phyloP scores from a whole-genome alignment of 1,140 invertebrate genomes.

The Neodiprion fabricii region DNA sequence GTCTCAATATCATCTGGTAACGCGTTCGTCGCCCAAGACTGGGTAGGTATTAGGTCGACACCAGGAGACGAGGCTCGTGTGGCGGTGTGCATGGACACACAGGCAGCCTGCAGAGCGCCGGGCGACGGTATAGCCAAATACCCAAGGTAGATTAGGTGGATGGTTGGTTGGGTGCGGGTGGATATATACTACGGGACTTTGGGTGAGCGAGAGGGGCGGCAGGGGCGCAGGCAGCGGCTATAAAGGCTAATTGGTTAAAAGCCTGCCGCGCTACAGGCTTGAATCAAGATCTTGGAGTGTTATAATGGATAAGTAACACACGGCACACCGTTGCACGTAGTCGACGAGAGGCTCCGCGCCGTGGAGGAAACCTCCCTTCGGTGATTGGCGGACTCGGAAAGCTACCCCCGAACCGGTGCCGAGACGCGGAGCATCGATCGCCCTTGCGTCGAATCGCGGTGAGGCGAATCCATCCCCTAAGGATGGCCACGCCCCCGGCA shows the following conservation, averaged over 20 bases:
- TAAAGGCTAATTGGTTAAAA: slow-evolving; percentile 65
- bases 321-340: slow-evolving; percentile 41
- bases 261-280: slow-evolving; percentile 62
- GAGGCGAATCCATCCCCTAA: slow-evolving; percentile 40
- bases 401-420: slow-evolving; percentile 43
- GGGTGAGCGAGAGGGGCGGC: slow-evolving; percentile 7
- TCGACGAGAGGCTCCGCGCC: background rate
- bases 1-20: background rate
- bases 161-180: slow-evolving; percentile 6
- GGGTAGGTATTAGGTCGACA: too few relatives aligned
- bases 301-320: slow-evolving; percentile 65
- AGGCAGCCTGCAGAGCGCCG: background rate
- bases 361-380: slow-evolving; percentile 22
- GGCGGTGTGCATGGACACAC: background rate
- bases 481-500: slow-evolving; percentile 42
- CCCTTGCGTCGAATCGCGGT: slow-evolving; percentile 46
- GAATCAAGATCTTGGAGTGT: slow-evolving; percentile 65
- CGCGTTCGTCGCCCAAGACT: too few relatives aligned
- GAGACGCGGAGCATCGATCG: slow-evolving; percentile 51
- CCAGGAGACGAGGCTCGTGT: too few relatives aligned
- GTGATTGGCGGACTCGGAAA: slow-evolving; percentile 46
- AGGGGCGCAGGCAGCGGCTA: slow-evolving; percentile 39
- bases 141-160: slow-evolving; percentile 19
- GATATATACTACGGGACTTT: background rate
- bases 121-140: slow-evolving; percentile 15